phyloP scores from a whole-genome alignment of 2,888 invertebrate genomes.

The Graphium colonna region DNA sequence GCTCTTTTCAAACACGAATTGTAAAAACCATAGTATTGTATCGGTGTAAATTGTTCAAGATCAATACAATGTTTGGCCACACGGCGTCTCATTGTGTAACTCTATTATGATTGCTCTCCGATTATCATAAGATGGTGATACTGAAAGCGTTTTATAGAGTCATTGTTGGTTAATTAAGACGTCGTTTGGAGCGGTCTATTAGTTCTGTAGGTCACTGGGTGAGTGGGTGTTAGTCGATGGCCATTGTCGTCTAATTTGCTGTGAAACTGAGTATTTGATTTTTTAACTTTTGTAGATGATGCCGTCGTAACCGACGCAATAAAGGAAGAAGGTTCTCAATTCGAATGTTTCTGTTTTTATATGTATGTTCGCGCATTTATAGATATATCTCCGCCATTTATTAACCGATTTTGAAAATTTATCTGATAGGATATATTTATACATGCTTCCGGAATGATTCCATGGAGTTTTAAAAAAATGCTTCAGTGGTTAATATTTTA shows the following conservation, averaged over 20 bases:
- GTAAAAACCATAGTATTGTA: constrained; percentile 56
- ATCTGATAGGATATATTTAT: too few relatives aligned
- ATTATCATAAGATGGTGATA: constrained; percentile 53
- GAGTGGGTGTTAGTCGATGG: constrained; percentile 49
- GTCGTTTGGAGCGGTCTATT: constrained; percentile 52
- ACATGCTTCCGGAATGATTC: too few relatives aligned
- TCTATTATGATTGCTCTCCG: constrained; percentile 53
- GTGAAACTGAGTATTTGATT: constrained; percentile 23
- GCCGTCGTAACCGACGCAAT: too few relatives aligned
- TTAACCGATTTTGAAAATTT: too few relatives aligned
- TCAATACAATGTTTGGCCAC: constrained; percentile 52
- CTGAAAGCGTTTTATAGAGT: constrained; percentile 56
- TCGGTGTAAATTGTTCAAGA: constrained; percentile 54
- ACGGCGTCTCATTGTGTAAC: constrained; percentile 45
- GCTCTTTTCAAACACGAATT: constrained; percentile 58
- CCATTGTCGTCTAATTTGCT: constrained; percentile 36
- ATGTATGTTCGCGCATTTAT: too few relatives aligned
- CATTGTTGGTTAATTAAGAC: constrained; percentile 65
- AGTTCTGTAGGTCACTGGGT: constrained; percentile 56
- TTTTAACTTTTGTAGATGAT: constrained; percentile 20
- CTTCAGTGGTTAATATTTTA: too few relatives aligned
- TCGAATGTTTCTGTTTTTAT: constrained; percentile 12
- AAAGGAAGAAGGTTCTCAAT: too few relatives aligned
- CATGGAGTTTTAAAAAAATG: too few relatives aligned
- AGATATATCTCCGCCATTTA: too few relatives aligned